Evolutionary conservation across 64 coral and sea anemone genomes (phyloP).

Genomic region (Platygyra sinensis): DNA sequence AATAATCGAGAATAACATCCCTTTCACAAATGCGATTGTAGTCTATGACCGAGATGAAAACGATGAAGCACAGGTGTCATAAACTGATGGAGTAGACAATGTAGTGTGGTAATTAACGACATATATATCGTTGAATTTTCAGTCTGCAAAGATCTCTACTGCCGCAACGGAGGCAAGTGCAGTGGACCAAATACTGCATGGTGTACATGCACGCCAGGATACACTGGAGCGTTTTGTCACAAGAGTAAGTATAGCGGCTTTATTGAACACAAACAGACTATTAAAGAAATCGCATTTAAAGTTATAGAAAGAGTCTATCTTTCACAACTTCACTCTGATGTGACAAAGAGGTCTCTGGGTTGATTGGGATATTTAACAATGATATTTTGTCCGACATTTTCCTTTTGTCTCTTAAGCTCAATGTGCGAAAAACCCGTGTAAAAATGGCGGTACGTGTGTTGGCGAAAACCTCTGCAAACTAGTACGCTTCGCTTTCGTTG

Average conservation of each 20-base stretch:
- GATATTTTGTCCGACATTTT: background rate
- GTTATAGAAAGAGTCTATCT: too few species aligned
- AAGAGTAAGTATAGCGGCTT: slow-evolving; percentile 23
- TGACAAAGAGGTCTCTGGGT: too few species aligned
- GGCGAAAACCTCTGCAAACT: slow-evolving; percentile 24
- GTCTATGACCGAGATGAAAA: too few species aligned
- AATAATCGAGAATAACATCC: too few species aligned
- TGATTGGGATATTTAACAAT: too few species aligned
- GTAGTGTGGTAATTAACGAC: background rate
- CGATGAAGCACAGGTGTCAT: too few species aligned
- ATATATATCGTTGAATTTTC: background rate
- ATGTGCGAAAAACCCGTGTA: slow-evolving; percentile 51
- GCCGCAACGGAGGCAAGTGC: slow-evolving; percentile 59
- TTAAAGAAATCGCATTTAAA: too few species aligned
- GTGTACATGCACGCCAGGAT: slow-evolving; percentile 53
- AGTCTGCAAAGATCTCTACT: slow-evolving; percentile 52
- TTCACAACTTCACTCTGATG: too few species aligned
- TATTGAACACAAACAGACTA: too few species aligned
- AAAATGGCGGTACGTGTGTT: slow-evolving; percentile 55
- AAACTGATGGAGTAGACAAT: too few species aligned
- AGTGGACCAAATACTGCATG: slow-evolving; percentile 12
- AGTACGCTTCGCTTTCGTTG: too few species aligned
- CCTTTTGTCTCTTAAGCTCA: background rate
- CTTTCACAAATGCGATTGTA: too few species aligned
- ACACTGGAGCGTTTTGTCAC: slow-evolving; percentile 61